A percentile compares a stretch with the other conserved stretches of the same genome.
phyloP scores from a whole-genome alignment of 2,888 invertebrate species.

The Oscheius onirici region DNA sequence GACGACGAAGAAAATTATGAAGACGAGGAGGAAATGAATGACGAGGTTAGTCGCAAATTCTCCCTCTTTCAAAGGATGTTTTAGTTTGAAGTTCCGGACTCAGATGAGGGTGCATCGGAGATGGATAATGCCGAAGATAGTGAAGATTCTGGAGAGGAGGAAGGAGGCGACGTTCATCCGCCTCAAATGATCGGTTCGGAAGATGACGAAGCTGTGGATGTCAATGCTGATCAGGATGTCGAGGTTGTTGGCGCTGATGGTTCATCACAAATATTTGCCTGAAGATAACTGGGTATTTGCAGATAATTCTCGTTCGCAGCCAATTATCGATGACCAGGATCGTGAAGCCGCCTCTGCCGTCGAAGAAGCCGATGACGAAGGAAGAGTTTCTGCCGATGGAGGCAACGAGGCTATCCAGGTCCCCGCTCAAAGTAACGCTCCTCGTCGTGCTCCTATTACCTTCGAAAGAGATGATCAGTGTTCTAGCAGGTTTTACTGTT shows the following conservation, averaged over 20 bases:
- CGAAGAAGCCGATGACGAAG: slow-evolving; percentile 52
- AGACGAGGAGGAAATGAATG: slow-evolving; percentile 24
- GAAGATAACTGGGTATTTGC: not conserved
- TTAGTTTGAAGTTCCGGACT: slow-evolving; percentile 19
- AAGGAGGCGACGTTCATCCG: slow-evolving; percentile 9
- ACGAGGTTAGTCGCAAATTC: not conserved
- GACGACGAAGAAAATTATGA: slow-evolving; percentile 17
- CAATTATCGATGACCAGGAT: slow-evolving; percentile 43
- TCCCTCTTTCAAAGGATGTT: not conserved
- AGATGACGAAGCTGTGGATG: slow-evolving; percentile 33
- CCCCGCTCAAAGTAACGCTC: not conserved
- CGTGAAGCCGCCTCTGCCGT: slow-evolving; percentile 55
- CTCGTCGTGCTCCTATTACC: slow-evolving; percentile 14
- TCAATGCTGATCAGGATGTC: slow-evolving; percentile 25
- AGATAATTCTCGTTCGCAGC: slow-evolving; percentile 44
- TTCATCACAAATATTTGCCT: not conserved
- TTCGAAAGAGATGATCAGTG: slow-evolving; percentile 52
- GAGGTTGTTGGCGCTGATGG: slow-evolving; percentile 46
- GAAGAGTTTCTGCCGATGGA: slow-evolving; percentile 33
- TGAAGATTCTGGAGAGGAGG: slow-evolving; percentile 26
- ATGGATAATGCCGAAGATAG: slow-evolving; percentile 26
- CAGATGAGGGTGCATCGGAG: slow-evolving; percentile 34
- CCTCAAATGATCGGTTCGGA: slow-evolving; percentile 9
- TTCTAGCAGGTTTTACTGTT: slow-evolving; percentile 43
- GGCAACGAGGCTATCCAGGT: not conserved